Percentiles rank a stretch among this genome's conserved stretches.
phyloP scores from a whole-genome alignment of 2,797 vertebrate species.

The Tauraco hartlaubi region DNA sequence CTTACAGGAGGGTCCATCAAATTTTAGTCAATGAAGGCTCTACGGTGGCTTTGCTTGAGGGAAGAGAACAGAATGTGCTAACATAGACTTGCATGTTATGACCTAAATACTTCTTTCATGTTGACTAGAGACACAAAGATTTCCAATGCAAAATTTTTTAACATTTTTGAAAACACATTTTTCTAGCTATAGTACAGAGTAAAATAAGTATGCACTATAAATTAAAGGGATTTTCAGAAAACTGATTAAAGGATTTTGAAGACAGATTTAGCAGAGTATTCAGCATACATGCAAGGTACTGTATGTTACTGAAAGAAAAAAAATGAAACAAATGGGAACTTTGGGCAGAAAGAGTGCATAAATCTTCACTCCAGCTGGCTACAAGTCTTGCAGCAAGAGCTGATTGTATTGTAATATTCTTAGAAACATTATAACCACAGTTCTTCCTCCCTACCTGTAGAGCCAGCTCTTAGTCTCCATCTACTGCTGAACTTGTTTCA shows the following conservation, averaged over 20 bases:
- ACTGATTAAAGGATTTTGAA: not conserved
- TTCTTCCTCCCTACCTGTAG: constrained; percentile 50
- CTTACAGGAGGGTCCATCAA: not conserved
- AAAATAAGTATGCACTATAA: not conserved
- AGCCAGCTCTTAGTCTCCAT: constrained; percentile 76
- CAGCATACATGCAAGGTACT: not conserved
- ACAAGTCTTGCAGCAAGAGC: not conserved
- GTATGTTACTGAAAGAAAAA: not conserved
- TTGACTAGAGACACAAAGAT: not conserved
- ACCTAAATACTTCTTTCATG: not conserved
- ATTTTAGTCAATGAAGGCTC: not conserved
- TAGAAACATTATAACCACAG: not conserved
- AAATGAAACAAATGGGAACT: not conserved
- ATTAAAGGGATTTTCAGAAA: not conserved
- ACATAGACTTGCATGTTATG: not conserved
- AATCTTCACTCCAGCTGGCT: not conserved
- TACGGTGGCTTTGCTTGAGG: not conserved
- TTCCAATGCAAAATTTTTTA: not conserved
- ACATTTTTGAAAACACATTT: not conserved
- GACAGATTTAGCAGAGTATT: not conserved
- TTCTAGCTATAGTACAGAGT: not conserved
- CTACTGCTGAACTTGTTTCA: constrained; percentile 82
- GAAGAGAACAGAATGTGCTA: not conserved
- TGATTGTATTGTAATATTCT: constrained; percentile 1
- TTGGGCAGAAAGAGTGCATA: not conserved